These are phyloP conservation scores for Cerastis rubricosa DNA, from an alignment of 2,888 invertebrate species.

Conservation along the genomic window DNA sequence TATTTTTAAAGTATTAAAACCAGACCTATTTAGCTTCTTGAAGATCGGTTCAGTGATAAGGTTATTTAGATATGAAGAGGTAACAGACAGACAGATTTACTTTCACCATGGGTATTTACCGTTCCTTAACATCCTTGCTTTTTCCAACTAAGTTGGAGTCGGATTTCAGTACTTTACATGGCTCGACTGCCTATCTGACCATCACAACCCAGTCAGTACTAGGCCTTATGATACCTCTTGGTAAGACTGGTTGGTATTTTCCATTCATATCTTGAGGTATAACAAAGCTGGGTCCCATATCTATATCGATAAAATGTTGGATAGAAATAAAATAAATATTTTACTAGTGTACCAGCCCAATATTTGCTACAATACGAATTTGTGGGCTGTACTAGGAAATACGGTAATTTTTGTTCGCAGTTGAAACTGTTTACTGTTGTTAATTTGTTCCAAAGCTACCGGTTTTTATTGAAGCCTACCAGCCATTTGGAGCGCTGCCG, in stretches of 20 bases:
- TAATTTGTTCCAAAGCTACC: conserved; percentile 21
- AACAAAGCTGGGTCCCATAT: neutral
- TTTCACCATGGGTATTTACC: too few species aligned
- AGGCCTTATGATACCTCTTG: neutral
- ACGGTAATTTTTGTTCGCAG: conserved; percentile 5
- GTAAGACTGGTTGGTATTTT: neutral
- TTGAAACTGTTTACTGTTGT: conserved; percentile 26
- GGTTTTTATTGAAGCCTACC: conserved; percentile 41
- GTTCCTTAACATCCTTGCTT: neutral
- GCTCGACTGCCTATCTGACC: too few species aligned
- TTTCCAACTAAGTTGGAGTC: neutral
- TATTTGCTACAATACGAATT: neutral
- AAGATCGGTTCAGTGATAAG: neutral
- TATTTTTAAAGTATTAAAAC: neutral
- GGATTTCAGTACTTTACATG: too few species aligned
- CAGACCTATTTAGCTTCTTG: neutral
- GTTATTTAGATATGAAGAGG: neutral
- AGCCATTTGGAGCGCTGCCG: conserved; percentile 46
- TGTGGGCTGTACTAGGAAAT: conserved; percentile 17
- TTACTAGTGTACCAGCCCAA: neutral
- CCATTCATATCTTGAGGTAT: neutral
- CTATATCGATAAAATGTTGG: neutral
- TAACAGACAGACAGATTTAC: too few species aligned
- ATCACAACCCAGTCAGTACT: neutral
- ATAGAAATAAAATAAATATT: conserved; percentile 7